A percentile compares a stretch with the other conserved stretches of the same genome.
Evolutionary conservation across 2,888 invertebrate species (phyloP).

Genomic region (Pristionchus entomophagus): DNA sequence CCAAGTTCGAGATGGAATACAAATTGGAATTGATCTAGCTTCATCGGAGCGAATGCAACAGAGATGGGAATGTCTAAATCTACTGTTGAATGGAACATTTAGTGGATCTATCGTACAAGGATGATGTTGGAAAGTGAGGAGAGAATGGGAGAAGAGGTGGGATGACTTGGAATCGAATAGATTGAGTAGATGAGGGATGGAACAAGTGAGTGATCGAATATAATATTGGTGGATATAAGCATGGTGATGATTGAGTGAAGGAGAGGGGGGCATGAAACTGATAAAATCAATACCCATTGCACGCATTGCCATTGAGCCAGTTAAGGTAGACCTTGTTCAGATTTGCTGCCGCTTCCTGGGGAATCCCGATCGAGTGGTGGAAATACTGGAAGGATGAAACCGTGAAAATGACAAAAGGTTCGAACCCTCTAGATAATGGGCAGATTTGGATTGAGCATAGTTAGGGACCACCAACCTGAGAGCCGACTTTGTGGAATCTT

Average conservation of each 20-base stretch:
- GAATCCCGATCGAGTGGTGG: not conserved
- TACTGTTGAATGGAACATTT: not conserved
- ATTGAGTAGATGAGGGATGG: not conserved
- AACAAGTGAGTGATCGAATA: conserved; percentile 35
- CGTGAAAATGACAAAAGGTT: not conserved
- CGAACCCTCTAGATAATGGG: too few species aligned
- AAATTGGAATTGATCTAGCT: not conserved
- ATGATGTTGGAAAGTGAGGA: too few species aligned
- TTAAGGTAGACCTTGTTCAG: conserved; percentile 16
- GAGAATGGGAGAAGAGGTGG: not conserved
- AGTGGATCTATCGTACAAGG: too few species aligned
- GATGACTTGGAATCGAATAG: conserved; percentile 8
- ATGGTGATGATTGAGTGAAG: too few species aligned
- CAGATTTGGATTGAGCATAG: too few species aligned
- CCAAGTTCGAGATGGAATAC: not conserved
- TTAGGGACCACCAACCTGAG: too few species aligned
- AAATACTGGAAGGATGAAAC: too few species aligned
- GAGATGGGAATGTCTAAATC: not conserved
- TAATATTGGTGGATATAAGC: not conserved
- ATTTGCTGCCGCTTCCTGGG: not conserved
- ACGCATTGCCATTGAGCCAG: not conserved
- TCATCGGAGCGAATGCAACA: conserved; percentile 4
- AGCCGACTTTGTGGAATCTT: too few species aligned
- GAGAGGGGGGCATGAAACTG: not conserved
- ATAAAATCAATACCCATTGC: not conserved